Base-by-base conservation (phyloP, 2,797 vertebrate species). In the Cuculus canorus region DNA sequence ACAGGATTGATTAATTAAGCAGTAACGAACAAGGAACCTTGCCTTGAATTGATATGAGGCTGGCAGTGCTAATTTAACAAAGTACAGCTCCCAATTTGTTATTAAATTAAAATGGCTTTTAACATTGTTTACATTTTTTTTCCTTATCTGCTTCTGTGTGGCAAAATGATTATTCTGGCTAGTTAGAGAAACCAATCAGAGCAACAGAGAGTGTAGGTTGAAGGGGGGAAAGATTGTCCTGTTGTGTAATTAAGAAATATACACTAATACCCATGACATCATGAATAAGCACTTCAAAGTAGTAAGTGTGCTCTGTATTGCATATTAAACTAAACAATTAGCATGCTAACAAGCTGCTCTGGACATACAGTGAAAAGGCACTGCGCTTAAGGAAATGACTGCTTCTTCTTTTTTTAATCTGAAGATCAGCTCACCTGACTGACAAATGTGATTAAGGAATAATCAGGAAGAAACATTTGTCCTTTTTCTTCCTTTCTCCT, bases 1-100 rank as follows among this genome's bases (percentile, higher is more conserved):
- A 92, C 96, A 92, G 88, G 88, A 94, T 91, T 83, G 87, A 96
- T 98, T 96, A 97, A 97, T 96, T 96, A 97, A 96, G 92, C 84
- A 85, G 92, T 87, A 88, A 94, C 45, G 22, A 97, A 94, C 64
- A 95, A 94, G 90, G 91, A 97, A 75, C 91, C 77, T 97, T 95
- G 86, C 91, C 94, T 95, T 94, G 90, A 83, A 92, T 94, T 92
- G 93, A 65, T 95, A 96, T 77, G 65, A 96, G 83, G 50, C 57
- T 96, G 88, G 57, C 79, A 88, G 80, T 83, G 37, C 83, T 92
- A 92, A 95, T 71, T 96, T 91, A 96, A 78, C 82, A 93, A 96
- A 94, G 68, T 90, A 92, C 92, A 76, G 88, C 81, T 97, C 83
- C 91, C 88, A 90, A 90, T 96, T 97, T 97, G 92, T 96, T 93